Percentiles rank a stretch among this genome's conserved stretches.
These are phyloP conservation scores for Vulpes vulpes DNA, from an alignment of 2,113 vertebrate species.

Conservation along the genomic window DNA sequence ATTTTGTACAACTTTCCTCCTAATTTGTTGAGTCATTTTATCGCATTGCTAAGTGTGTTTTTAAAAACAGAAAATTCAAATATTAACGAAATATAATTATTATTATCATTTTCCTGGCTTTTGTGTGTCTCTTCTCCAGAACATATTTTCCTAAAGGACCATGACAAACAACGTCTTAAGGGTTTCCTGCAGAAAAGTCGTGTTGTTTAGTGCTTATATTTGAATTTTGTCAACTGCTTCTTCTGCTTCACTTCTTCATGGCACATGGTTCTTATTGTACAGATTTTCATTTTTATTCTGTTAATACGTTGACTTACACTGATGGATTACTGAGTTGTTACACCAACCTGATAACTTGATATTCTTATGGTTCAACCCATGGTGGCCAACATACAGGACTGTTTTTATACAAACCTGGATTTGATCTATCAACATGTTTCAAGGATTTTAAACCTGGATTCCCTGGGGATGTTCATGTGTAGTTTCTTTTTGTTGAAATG, in stretches of 20 bases:
- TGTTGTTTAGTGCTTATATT: neutral
- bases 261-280: too few relatives aligned
- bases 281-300: neutral
- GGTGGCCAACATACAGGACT: fast-evolving
- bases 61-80: neutral
- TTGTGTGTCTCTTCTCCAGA: too few relatives aligned
- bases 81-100: neutral
- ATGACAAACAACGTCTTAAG: neutral
- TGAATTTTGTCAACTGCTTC: neutral
- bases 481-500: too few relatives aligned
- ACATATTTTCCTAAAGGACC: neutral
- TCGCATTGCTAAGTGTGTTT: neutral
- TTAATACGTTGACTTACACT: neutral
- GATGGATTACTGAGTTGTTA: neutral
- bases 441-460: neutral
- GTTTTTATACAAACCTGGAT: neutral
- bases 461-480: neutral
- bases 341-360: too few relatives aligned
- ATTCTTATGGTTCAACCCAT: too few relatives aligned
- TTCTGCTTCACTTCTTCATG: neutral
- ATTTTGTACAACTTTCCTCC: neutral
- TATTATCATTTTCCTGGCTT: neutral
- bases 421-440: neutral
- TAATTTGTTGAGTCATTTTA: neutral
- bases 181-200: neutral